Conservation (phyloP, 2,888 invertebrate species). For the Monochamus alternatus region DNA sequence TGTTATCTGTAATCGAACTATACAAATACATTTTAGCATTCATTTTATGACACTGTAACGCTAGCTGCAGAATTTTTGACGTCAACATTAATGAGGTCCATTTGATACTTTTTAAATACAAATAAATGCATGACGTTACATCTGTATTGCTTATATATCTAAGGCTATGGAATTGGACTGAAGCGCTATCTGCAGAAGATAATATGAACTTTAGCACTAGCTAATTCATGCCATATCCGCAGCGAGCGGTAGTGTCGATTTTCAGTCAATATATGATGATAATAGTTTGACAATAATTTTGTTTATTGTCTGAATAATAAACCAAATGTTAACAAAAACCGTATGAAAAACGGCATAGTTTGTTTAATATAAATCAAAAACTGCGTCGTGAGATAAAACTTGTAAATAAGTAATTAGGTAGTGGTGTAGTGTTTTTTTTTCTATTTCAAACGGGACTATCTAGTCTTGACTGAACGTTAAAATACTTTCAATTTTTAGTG, state of each 20-base stretch:
- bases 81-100: no score
- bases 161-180: not conserved
- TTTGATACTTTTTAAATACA: no score
- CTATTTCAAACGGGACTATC: constrained; percentile 38
- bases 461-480: constrained; percentile 31
- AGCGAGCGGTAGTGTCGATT: constrained; percentile 59
- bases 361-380: constrained; percentile 27
- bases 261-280: constrained; percentile 68
- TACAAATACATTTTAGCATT: no score
- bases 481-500: constrained; percentile 28
- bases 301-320: constrained; percentile 64
- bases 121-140: no score
- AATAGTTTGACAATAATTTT: constrained; percentile 67
- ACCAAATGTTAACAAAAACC: constrained; percentile 42
- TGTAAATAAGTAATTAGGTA: constrained; percentile 31
- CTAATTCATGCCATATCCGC: constrained; percentile 42
- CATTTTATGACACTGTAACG: no score
- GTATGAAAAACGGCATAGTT: constrained; percentile 17
- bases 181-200: constrained; percentile 28
- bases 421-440: constrained; percentile 28
- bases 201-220: constrained; percentile 15
- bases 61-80: no score
- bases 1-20: no score
- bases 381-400: constrained; percentile 22
- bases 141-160: no score